Evolutionary conservation across 2,113 vertebrate species (phyloP).

Genomic region (Tretioscincus oriximinensis): DNA sequence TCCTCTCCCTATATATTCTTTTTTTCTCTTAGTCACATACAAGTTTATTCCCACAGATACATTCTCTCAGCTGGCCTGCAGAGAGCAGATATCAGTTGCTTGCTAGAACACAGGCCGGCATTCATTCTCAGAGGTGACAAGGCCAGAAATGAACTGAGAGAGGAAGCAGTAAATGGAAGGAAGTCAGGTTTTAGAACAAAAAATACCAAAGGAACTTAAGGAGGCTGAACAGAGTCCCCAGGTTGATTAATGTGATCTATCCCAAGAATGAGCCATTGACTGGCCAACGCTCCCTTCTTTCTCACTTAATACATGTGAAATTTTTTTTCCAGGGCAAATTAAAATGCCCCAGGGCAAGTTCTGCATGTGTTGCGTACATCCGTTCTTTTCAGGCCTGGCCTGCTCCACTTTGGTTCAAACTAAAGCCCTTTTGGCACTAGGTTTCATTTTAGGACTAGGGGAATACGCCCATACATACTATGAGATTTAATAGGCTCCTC

Average conservation of each 20-base stretch:
- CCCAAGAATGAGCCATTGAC: not conserved
- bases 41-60: too few relatives aligned
- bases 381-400: not conserved
- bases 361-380: not conserved
- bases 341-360: not conserved
- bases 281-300: not conserved
- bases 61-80: not conserved
- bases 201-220: too few relatives aligned
- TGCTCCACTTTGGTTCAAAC: not conserved
- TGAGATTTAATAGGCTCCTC: too few relatives aligned
- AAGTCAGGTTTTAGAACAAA: not conserved
- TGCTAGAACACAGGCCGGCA: not conserved
- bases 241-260: not conserved
- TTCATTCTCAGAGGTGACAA: not conserved
- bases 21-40: not conserved
- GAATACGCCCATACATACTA: too few relatives aligned
- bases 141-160: not conserved
- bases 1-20: not conserved
- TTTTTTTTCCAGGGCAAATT: not conserved
- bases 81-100: not conserved
- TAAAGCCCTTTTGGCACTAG: not conserved
- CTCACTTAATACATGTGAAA: not conserved
- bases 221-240: not conserved
- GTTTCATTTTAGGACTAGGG: too few relatives aligned
- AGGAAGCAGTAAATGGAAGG: not conserved